Percentiles rank a stretch among this genome's conserved stretches.
phyloP scores from a whole-genome alignment of 2,113 vertebrate genomes.

The Cathartes aura region DNA sequence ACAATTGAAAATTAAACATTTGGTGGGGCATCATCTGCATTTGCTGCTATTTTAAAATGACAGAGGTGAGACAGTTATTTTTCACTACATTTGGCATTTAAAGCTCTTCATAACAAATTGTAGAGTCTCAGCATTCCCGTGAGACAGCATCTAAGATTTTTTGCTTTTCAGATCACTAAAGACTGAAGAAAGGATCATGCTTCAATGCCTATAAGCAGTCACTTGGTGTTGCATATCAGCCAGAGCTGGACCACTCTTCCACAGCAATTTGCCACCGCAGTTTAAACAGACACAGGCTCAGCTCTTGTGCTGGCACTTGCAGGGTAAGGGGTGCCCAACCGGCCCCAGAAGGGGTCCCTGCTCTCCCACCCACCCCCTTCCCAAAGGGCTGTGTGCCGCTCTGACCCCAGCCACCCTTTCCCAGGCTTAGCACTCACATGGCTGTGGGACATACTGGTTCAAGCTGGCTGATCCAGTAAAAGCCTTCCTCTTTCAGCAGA shows the following conservation, averaged over 20 bases:
- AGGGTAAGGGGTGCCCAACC: background rate
- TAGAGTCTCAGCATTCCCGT: background rate
- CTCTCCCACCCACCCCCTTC: background rate
- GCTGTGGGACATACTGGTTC: background rate
- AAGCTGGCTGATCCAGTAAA: background rate
- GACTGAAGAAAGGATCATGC: background rate
- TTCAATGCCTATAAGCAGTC: background rate
- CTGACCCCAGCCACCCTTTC: background rate
- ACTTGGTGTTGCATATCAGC: rapidly evolving
- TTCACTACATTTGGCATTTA: background rate
- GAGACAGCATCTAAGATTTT: background rate
- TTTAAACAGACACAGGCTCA: background rate
- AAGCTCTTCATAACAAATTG: background rate
- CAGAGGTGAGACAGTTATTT: background rate
- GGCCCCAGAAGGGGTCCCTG: rapidly evolving
- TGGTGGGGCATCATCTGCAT: background rate
- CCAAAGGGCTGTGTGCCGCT: background rate
- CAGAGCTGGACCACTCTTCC: background rate
- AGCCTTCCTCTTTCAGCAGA: background rate
- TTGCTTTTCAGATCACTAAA: background rate
- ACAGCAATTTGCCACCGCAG: too few relatives aligned
- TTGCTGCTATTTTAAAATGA: background rate
- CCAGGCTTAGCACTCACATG: background rate
- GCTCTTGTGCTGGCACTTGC: background rate
- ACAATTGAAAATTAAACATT: background rate